phyloP scores from a whole-genome alignment of 2,888 invertebrate species.

The Teinopalpus imperialis region DNA sequence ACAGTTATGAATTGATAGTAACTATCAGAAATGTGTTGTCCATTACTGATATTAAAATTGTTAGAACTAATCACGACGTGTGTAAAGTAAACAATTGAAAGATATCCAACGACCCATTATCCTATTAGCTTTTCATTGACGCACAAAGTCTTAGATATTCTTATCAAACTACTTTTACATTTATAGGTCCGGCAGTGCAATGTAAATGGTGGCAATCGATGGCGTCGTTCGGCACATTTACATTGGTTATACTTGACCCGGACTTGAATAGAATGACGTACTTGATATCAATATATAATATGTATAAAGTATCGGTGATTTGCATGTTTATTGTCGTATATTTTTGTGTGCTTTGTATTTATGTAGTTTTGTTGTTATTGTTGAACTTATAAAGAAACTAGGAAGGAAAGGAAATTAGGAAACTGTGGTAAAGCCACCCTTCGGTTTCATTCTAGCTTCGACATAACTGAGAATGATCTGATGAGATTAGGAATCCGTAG shows the following conservation, averaged over 20 bases:
- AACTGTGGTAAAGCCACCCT: no score
- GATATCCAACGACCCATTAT: background rate
- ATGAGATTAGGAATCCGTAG: no score
- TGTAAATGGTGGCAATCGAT: slow-evolving; percentile 13
- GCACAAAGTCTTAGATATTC: slow-evolving; percentile 8
- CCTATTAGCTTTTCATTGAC: slow-evolving; percentile 14
- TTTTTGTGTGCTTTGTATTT: slow-evolving; percentile 8
- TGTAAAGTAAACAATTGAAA: background rate
- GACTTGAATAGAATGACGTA: slow-evolving; percentile 27
- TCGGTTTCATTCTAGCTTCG: no score
- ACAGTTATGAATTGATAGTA: no score
- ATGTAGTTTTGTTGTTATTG: background rate
- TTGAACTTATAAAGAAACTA: no score
- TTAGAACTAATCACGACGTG: no score
- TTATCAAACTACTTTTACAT: slow-evolving; percentile 18
- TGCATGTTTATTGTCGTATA: slow-evolving; percentile 13
- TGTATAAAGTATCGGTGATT: background rate
- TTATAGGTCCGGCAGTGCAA: slow-evolving; percentile 11
- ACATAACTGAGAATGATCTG: no score
- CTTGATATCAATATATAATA: slow-evolving; percentile 15
- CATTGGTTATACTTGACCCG: slow-evolving; percentile 26
- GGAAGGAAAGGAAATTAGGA: no score
- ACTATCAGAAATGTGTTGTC: no score
- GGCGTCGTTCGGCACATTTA: slow-evolving; percentile 2
- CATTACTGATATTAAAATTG: no score